Base-by-base conservation (phyloP, 2,797 vertebrate species). In the Antrozous pallidus region DNA sequence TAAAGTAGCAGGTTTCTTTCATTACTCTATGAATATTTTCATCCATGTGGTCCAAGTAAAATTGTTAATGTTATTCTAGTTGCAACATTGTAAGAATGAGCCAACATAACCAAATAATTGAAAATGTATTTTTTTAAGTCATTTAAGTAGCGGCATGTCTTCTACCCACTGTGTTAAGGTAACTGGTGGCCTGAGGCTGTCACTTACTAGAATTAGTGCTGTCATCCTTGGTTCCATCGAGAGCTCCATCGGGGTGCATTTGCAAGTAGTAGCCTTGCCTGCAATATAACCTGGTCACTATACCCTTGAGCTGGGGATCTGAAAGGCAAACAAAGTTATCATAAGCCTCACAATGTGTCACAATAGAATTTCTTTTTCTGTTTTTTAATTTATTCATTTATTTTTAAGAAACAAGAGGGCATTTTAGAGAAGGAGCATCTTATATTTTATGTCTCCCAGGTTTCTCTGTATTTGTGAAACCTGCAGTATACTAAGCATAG, bases 261-360 rank as follows among this genome's bases (percentile, higher is more conserved):
- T 99, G 99, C 99, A 99, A 99, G 99, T 99, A 99, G 99, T 99
- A 99, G 98, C 99, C 99, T 99, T 99, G 99, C 99, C 99, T 99
- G 99, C 99, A 99, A 98, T 99, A 99, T 99, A 99, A 99, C 99
- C 99, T 99, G 99, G 99, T 99, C 99, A 99, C 99, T 99, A 99
- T 99, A 98, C 99, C 99, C 99, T 99, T 99, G 99, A 99, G 99
- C 99, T 99, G 99, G 99, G 99, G 99, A 99, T 99, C 99, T 99
- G 99, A 97, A 99, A 98, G 96, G 98, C 97, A 98, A 98, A 98
- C 97, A 98, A 93, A 98, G 97, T 97, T 95, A 90, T 97, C 97
- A 98, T 98, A 97, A 98, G 98, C 97, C 95, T 98, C 96, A 97
- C 94, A 96, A 84, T 40, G n/a, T 67, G 91, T 86, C 88, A 96